Percentiles rank a stretch among this genome's conserved stretches.
Evolutionary conservation across 2,888 invertebrate species (phyloP).

Genomic region (Temnothorax rugatulus): DNA sequence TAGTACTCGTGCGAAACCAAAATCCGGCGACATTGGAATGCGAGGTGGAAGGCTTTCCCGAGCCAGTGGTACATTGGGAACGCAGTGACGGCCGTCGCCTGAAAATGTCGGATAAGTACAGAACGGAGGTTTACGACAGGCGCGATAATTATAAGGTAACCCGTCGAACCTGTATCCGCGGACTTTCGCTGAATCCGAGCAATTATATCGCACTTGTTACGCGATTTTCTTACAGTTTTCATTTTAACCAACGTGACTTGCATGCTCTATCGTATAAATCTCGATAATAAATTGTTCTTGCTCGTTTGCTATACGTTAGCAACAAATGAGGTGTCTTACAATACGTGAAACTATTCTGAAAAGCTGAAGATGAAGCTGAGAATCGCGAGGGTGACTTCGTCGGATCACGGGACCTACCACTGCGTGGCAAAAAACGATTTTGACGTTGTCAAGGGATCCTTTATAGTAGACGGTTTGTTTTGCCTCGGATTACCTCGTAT

Average conservation of each 20-base stretch:
- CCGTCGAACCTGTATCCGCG: neutral
- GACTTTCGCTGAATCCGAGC: neutral
- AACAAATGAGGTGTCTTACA: slow-evolving; percentile 15
- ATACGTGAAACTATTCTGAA: slow-evolving; percentile 30
- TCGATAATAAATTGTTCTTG: neutral
- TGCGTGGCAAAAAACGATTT: slow-evolving; percentile 95
- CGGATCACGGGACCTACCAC: slow-evolving; percentile 92
- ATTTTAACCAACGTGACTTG: neutral
- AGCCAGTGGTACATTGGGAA: slow-evolving; percentile 95
- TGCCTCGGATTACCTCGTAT: neutral
- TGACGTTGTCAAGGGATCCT: slow-evolving; percentile 92
- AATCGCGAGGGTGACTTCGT: slow-evolving; percentile 89
- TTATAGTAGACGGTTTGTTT: slow-evolving; percentile 89
- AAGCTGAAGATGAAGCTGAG: slow-evolving; percentile 93
- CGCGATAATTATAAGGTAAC: slow-evolving; percentile 87
- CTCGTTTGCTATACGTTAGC: neutral
- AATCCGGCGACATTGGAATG: slow-evolving; percentile 92
- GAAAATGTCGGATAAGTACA: slow-evolving; percentile 90
- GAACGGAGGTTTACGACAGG: slow-evolving; percentile 88
- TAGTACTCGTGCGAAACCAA: slow-evolving; percentile 91
- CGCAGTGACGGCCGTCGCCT: slow-evolving; percentile 91
- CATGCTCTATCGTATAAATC: neutral
- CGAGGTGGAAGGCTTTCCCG: slow-evolving; percentile 95
- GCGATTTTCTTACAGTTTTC: neutral
- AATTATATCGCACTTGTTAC: neutral